Evolutionary conservation across 2,113 vertebrate species (phyloP), one percentile per base, ranked within the genome.

Genomic region (Aplodontia rufa): DNA sequence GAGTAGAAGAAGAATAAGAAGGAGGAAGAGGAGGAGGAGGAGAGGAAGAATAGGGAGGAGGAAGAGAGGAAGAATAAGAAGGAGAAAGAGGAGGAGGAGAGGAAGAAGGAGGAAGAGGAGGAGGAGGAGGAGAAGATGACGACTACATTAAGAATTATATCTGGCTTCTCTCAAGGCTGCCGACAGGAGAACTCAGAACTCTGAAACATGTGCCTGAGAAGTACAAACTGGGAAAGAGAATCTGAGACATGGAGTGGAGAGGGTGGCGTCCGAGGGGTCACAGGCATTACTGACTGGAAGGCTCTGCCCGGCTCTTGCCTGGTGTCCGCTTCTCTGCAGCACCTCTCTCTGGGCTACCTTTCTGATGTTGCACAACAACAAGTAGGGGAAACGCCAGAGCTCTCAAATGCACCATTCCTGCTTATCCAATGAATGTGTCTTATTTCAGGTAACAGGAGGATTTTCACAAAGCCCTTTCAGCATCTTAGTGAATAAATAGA

Each of bases 251-350:
- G 4, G 32, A 28, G 37, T 35, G 22, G 49, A 53, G 26, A 37
- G 40, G 60, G 8, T 12, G 17, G 20, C n/a, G 28, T 37, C 30
- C 6, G 40, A 13, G 6, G 14, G 20, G 40, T 60, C 40, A 4
- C 0, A 2, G 66, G 40, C 17, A 14, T 45, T 24, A 45, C 8
- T 6, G 1, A 30, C 30, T 10, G 19, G 5, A 71, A 17, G n/a
- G 16, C 6, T 14, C 35, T 8, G 3, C 30, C 37, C 22, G 3
- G 35, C n/a, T 40, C 85, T 22, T 11, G 22, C 22, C 4, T 30
- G 42, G 20, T 1, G 20, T 16, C 0, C 0, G 1, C n/a, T 13
- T 5, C 10, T 40, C 17, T 87, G 26, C 7, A 1, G 30, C 10
- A 14, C 26, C 58, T 62, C 1, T 24, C 10, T 37, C 30, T 22